A percentile compares a stretch with the other conserved stretches of the same genome.
Conservation (phyloP, 2,888 invertebrate genomes). For the Mesochorus sp. region DNA sequence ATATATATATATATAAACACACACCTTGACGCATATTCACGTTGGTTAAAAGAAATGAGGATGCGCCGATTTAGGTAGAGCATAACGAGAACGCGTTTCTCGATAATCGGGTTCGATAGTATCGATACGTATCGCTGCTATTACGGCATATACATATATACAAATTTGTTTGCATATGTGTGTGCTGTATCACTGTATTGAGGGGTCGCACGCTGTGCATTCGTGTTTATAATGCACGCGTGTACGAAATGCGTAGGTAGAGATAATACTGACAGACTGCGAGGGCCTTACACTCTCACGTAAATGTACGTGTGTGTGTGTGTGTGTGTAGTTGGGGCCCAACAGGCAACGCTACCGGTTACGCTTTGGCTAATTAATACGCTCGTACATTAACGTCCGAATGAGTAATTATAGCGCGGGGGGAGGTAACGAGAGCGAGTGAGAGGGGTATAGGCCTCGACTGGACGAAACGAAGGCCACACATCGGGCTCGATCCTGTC, state of each 20-base stretch:
- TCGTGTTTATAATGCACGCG: slow-evolving; percentile 12
- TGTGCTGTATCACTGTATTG: not conserved
- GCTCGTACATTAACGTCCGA: slow-evolving; percentile 76
- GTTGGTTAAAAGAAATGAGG: slow-evolving; percentile 40
- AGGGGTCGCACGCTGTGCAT: slow-evolving; percentile 6
- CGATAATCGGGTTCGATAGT: slow-evolving; percentile 55
- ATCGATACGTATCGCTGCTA: slow-evolving; percentile 26
- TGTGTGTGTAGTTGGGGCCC: slow-evolving; percentile 27
- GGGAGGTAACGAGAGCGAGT: slow-evolving; percentile 46
- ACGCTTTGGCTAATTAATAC: slow-evolving; percentile 75
- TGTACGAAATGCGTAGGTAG: slow-evolving; percentile 54
- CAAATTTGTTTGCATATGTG: not conserved
- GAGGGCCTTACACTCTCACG: slow-evolving; percentile 9
- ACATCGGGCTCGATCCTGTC: slow-evolving; percentile 72
- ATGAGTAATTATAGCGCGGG: slow-evolving; percentile 73
- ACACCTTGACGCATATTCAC: too few relatives aligned
- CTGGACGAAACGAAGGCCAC: slow-evolving; percentile 63
- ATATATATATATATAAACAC: not conserved
- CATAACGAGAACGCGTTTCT: slow-evolving; percentile 23
- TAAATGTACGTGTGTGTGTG: slow-evolving; percentile 2
- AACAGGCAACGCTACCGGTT: slow-evolving; percentile 62
- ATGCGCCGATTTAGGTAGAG: slow-evolving; percentile 48
- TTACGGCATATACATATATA: not conserved
- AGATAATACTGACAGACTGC: slow-evolving; percentile 41
- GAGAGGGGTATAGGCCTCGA: slow-evolving; percentile 45